Evolutionary conservation across 2,113 vertebrate species (phyloP), one percentile per base, ranked within the genome.

Genomic region (Casuarius casuarius): DNA sequence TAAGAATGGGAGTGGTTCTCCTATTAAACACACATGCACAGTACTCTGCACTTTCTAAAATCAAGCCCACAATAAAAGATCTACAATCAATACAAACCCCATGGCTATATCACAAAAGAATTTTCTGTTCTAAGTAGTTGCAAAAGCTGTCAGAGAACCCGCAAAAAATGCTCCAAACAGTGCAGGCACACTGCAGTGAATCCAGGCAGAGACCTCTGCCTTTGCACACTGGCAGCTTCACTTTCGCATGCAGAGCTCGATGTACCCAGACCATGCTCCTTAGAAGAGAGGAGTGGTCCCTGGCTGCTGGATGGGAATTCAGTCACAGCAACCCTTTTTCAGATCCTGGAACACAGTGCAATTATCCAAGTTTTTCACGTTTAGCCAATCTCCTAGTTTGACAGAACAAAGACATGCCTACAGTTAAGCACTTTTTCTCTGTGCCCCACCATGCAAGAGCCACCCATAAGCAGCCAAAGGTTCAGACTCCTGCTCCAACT

Each of bases 391-490:
- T 56, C 42, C 31, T 54, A 33, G 13, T 7, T 59, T 67, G n/a
- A 59, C 2, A 89, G 26, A 0, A 0, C 13, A 59, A 17, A 71
- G n/a, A 28, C 14, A 33, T 33, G 16, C 10, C 42, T 75, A 46
- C 70, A 59, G 18, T 58, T 70, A 68, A 92, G n/a, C 46, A 52
- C 80, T 92, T 77, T 54, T 87, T 17, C 31, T 86, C 42, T 59
- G 4, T 35, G 21, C 3, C 7, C 5, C 44, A 56, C 16, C 3
- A 3, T 46, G 20, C 26, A 74, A 77, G 17, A 71, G 8, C 8
- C 22, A 62, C 3, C 2, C 20, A 19, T 67, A 72, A 71, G 33
- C 13, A 58, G 16, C 8, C 0, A 0, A 65, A 35, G 29, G 23
- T 74, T 81, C 61, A 81, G 33, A 17, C 58, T 90, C 26, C 16